Evolutionary conservation across 2,888 invertebrate species (phyloP).

Genomic region (Diarsia mendica): DNA sequence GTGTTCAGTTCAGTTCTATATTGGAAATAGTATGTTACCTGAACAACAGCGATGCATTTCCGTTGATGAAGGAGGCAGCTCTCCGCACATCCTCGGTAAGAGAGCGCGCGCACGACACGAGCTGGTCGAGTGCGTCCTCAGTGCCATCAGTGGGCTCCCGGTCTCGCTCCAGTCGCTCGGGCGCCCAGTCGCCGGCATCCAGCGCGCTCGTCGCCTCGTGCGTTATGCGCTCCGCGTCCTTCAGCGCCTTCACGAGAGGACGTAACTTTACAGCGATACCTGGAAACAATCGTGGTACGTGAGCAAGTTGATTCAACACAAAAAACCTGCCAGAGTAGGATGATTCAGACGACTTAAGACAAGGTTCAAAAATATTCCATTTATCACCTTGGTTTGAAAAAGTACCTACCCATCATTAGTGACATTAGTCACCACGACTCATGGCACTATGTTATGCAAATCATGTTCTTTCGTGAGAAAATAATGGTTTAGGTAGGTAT

Average conservation of each 20-base stretch:
- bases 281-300: constrained; percentile 63
- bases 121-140: constrained; percentile 96
- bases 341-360: constrained; percentile 25
- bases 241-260: constrained; percentile 94
- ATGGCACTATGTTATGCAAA: constrained; percentile 4
- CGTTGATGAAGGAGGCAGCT: constrained; percentile 97
- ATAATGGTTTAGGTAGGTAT: neutral
- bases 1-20: neutral
- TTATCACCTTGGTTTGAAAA: neutral
- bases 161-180: constrained; percentile 91
- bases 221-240: constrained; percentile 94
- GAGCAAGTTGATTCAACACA: constrained; percentile 4
- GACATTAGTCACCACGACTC: constrained; percentile 12
- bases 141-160: constrained; percentile 90
- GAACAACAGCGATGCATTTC: constrained; percentile 94
- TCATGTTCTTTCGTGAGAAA: constrained; percentile 9
- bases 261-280: constrained; percentile 93
- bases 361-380: constrained; percentile 29
- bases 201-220: constrained; percentile 94
- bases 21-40: constrained; percentile 83
- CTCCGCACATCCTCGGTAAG: constrained; percentile 97
- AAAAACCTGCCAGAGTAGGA: neutral
- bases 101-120: constrained; percentile 96
- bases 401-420: too few relatives aligned
- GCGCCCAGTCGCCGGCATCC: constrained; percentile 95